Percentiles rank a stretch among this genome's conserved stretches.
Conservation (phyloP, 2,113 vertebrate species). For the Trinectes maculatus region DNA sequence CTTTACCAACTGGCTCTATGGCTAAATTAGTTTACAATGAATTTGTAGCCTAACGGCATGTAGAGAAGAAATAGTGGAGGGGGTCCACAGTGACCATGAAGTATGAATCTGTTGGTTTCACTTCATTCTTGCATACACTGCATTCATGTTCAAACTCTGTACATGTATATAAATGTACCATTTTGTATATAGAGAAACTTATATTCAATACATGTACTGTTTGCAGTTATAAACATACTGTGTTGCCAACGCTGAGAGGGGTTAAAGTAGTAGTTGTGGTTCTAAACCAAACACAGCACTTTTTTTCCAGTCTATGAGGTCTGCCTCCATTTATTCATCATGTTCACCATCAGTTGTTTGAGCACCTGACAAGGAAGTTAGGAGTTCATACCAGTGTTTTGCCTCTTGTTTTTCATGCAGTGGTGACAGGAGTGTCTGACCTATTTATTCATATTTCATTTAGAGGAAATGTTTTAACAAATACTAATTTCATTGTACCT, state of each 20-base stretch:
- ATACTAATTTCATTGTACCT: background rate
- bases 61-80: slow-evolving; percentile 11
- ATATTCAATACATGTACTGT: slow-evolving; percentile 77
- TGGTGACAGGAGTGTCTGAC: slow-evolving; percentile 33
- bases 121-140: slow-evolving; percentile 72
- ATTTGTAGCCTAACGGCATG: slow-evolving; percentile 22
- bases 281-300: slow-evolving; percentile 68
- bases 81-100: slow-evolving; percentile 25
- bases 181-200: slow-evolving; percentile 79
- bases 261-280: slow-evolving; percentile 55
- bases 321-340: slow-evolving; percentile 36
- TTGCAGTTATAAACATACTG: slow-evolving; percentile 67
- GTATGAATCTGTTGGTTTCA: slow-evolving; percentile 71
- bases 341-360: slow-evolving; percentile 29
- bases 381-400: slow-evolving; percentile 48
- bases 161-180: slow-evolving; percentile 77
- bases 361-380: slow-evolving; percentile 35
- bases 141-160: slow-evolving; percentile 61
- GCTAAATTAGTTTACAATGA: slow-evolving; percentile 55
- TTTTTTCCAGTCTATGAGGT: slow-evolving; percentile 48
- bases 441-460: slow-evolving; percentile 6
- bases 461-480: slow-evolving; percentile 1
- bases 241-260: slow-evolving; percentile 51
- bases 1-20: slow-evolving; percentile 25
- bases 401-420: slow-evolving; percentile 39